Evolutionary conservation across 1,140 invertebrate genomes (phyloP).

Genomic region (Apolygus lucorum): DNA sequence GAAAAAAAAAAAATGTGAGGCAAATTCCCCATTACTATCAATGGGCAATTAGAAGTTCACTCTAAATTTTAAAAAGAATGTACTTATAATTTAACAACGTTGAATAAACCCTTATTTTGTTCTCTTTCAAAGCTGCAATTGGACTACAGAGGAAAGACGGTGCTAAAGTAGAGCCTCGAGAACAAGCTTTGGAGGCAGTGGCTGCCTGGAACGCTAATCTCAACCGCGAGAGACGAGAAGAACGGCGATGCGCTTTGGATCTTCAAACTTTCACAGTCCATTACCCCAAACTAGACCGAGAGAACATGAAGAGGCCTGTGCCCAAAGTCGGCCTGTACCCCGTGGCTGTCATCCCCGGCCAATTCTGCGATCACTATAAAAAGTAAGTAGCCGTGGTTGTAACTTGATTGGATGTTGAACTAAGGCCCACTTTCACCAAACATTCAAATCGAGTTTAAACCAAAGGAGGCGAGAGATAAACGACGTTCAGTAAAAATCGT

Average conservation of each 20-base stretch:
- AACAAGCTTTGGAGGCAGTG: slow-evolving; percentile 78
- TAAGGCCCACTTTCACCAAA: no score
- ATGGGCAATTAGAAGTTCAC: no score
- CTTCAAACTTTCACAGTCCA: slow-evolving; percentile 68
- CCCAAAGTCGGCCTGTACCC: slow-evolving; percentile 70
- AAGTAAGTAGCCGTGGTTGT: slow-evolving; percentile 48
- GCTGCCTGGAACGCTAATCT: slow-evolving; percentile 80
- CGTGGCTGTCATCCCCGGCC: slow-evolving; percentile 82
- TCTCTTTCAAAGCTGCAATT: slow-evolving; percentile 36
- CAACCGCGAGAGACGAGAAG: slow-evolving; percentile 60
- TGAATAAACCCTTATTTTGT: background rate
- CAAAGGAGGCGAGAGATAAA: no score
- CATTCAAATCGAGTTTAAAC: no score
- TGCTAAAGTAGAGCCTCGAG: slow-evolving; percentile 58
- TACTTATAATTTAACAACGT: no score
- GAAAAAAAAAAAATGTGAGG: no score
- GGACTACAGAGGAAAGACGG: slow-evolving; percentile 28
- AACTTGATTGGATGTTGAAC: no score
- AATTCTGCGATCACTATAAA: slow-evolving; percentile 80
- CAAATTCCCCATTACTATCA: no score
- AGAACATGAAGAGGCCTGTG: slow-evolving; percentile 42
- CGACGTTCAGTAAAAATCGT: no score
- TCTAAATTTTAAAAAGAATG: no score
- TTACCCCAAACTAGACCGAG: slow-evolving; percentile 46
- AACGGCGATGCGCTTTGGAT: slow-evolving; percentile 60